Conservation (phyloP, 2,888 invertebrate genomes). For the Cyaniris semiargus region DNA sequence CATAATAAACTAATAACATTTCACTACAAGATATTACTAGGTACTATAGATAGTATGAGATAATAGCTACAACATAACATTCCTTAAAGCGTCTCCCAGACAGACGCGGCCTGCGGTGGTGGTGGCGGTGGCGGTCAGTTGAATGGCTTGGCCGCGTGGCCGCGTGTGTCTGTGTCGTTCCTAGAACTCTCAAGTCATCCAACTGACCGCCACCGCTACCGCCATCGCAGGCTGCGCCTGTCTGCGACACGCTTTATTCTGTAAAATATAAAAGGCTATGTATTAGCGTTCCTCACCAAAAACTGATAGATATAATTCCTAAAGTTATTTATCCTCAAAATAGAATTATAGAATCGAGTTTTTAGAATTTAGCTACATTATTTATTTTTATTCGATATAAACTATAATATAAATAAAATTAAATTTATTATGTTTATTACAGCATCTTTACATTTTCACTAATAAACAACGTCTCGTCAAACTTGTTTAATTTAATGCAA, state of each 20-base stretch:
- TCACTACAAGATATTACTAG: neutral
- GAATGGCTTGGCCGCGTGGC: no score
- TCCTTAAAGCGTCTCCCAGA: no score
- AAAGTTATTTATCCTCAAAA: neutral
- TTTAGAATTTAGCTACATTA: neutral
- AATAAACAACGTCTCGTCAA: slow-evolving; percentile 2
- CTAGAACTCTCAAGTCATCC: no score
- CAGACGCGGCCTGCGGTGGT: no score
- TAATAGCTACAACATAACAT: no score
- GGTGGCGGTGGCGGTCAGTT: no score
- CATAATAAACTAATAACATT: neutral
- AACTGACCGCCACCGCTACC: no score
- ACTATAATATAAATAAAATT: neutral
- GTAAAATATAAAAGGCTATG: neutral
- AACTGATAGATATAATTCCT: no score
- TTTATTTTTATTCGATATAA: neutral
- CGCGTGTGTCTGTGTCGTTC: no score
- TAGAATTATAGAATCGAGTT: neutral
- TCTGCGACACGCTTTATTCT: no score
- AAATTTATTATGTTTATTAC: neutral
- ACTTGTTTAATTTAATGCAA: slow-evolving; percentile 15
- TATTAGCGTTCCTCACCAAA: neutral
- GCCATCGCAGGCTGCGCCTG: no score
- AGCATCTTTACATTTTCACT: neutral
- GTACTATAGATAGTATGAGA: no score